A percentile compares a stretch with the other conserved stretches of the same genome.
These are phyloP conservation scores for Rhinoraja longicauda DNA, from an alignment of 2,797 vertebrate genomes.

Conservation along the genomic window DNA sequence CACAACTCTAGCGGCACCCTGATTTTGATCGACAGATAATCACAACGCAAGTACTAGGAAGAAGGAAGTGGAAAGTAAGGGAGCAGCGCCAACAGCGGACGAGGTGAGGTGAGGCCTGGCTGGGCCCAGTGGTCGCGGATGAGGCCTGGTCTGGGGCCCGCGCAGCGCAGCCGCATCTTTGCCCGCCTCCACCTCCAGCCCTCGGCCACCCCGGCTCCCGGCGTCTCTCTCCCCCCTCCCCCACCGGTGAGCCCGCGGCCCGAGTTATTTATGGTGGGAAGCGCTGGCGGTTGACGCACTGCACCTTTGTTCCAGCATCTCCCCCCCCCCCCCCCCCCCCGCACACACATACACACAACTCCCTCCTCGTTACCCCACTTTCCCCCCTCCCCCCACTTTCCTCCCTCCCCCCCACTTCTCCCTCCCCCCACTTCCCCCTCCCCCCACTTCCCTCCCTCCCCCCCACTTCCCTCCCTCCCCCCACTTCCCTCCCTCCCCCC, in stretches of 20 bases:
- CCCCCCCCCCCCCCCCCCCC: no score
- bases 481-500: no score
- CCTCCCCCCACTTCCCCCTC: no score
- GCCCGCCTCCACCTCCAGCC: background rate
- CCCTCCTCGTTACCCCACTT: no score
- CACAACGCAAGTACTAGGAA: no score
- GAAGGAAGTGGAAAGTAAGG: background rate
- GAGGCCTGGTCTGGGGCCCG: background rate
- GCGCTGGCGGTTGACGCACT: slow-evolving; percentile 13
- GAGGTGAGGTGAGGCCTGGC: background rate
- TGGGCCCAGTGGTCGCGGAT: background rate
- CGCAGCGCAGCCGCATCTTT: background rate
- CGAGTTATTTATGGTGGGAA: background rate
- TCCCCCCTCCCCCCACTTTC: no score
- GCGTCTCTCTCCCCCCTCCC: background rate
- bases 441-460: no score
- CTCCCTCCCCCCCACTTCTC: no score
- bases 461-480: no score
- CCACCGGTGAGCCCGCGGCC: background rate
- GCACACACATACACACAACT: no score
- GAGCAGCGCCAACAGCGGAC: background rate
- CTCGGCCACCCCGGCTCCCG: background rate
- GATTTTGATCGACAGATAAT: no score
- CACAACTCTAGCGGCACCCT: no score
- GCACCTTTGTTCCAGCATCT: slow-evolving; percentile 19